A percentile compares a stretch with the other conserved stretches of the same genome.
Conservation (phyloP, 1,140 invertebrate species). For the Chlorops oryzae region DNA sequence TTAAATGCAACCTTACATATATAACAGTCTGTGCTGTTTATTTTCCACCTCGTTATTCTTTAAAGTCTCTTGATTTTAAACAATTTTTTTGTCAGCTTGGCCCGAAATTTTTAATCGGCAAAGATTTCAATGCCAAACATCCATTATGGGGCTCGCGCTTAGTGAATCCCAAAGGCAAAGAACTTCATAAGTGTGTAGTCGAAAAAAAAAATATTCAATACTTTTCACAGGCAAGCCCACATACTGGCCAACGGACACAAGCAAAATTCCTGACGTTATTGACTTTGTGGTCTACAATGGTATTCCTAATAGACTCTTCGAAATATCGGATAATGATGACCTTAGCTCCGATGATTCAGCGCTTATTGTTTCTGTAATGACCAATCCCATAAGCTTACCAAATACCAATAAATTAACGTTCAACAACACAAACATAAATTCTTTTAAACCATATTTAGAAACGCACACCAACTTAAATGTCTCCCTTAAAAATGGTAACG, state of each 20-base stretch:
- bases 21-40: too few relatives aligned
- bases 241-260: slow-evolving; percentile 43
- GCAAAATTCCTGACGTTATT: slow-evolving; percentile 41
- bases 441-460: slow-evolving; percentile 15
- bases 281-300: slow-evolving; percentile 40
- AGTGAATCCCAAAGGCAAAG: slow-evolving; percentile 26
- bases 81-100: too few relatives aligned
- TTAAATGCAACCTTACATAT: too few relatives aligned
- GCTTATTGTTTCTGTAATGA: slow-evolving; percentile 14
- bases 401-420: slow-evolving; percentile 12
- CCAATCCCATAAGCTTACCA: slow-evolving; percentile 6
- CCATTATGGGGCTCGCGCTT: slow-evolving; percentile 44
- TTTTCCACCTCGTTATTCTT: too few relatives aligned
- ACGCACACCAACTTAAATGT: slow-evolving; percentile 13
- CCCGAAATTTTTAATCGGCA: too few relatives aligned
- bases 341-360: slow-evolving; percentile 18
- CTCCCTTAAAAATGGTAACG: slow-evolving; percentile 14
- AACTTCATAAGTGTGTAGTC: slow-evolving; percentile 28
- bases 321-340: slow-evolving; percentile 12
- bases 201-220: slow-evolving; percentile 21
- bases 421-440: slow-evolving; percentile 13
- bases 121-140: too few relatives aligned
- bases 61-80: too few relatives aligned
- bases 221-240: slow-evolving; percentile 40
- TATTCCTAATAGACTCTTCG: slow-evolving; percentile 15